Conservation (phyloP, 2,888 invertebrate species). For the Drosophila nigritarsus region DNA sequence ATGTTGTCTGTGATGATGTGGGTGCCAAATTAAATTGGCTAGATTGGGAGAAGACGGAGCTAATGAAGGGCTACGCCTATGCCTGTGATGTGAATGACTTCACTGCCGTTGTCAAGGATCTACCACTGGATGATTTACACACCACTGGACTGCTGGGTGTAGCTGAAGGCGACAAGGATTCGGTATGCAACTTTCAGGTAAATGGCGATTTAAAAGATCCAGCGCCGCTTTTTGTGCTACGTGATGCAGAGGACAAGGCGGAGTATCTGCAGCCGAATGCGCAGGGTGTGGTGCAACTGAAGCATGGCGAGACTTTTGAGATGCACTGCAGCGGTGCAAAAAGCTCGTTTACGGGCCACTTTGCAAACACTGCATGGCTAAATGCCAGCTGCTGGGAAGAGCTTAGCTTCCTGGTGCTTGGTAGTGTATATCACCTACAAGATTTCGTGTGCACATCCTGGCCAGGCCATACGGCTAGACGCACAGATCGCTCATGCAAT, state of each 20-base stretch:
- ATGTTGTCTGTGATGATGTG: slow-evolving; percentile 72
- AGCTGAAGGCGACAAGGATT: not conserved
- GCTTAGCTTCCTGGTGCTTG: slow-evolving; percentile 68
- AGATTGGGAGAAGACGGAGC: slow-evolving; percentile 60
- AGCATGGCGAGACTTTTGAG: slow-evolving; percentile 56
- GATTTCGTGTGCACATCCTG: slow-evolving; percentile 82
- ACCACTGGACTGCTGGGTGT: slow-evolving; percentile 63
- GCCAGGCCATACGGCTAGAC: slow-evolving; percentile 75
- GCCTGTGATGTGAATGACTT: slow-evolving; percentile 72
- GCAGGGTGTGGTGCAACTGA: slow-evolving; percentile 58
- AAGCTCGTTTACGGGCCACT: slow-evolving; percentile 50
- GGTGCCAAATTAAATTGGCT: slow-evolving; percentile 67
- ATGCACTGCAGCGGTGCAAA: slow-evolving; percentile 56
- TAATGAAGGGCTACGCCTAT: slow-evolving; percentile 65
- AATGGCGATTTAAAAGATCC: slow-evolving; percentile 85
- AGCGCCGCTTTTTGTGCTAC: slow-evolving; percentile 86
- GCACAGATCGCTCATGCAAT: slow-evolving; percentile 76
- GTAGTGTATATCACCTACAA: slow-evolving; percentile 70
- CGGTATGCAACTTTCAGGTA: slow-evolving; percentile 53
- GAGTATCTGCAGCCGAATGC: slow-evolving; percentile 60
- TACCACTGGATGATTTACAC: slow-evolving; percentile 54
- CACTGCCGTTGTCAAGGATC: slow-evolving; percentile 51
- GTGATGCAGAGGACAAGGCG: slow-evolving; percentile 62
- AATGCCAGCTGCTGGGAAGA: slow-evolving; percentile 75
- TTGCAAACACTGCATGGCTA: slow-evolving; percentile 55